Evolutionary conservation across 2,797 vertebrate species (phyloP).

Genomic region (Lagodon rhomboides): DNA sequence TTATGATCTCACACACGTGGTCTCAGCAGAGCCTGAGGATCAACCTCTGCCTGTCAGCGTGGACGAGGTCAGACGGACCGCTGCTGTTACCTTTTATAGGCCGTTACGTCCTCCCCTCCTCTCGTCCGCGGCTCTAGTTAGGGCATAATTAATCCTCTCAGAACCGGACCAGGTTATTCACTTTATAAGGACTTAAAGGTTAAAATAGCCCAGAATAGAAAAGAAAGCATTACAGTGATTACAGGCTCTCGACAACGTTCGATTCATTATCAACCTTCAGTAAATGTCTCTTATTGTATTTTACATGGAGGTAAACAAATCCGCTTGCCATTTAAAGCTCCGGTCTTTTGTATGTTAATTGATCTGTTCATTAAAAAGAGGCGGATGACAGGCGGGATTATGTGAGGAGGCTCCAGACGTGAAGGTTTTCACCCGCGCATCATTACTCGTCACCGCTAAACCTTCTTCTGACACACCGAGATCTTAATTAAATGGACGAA

Average conservation of each 20-base stretch:
- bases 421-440: constrained; percentile 7
- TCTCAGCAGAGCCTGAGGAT: constrained; percentile 47
- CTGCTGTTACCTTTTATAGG: constrained; percentile 72
- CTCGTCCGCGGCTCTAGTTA: constrained; percentile 4
- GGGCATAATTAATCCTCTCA: constrained; percentile 39
- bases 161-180: constrained; percentile 16
- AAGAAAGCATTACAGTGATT: background rate
- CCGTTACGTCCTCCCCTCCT: background rate
- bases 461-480: background rate
- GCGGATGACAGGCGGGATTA: constrained; percentile 22
- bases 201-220: constrained; percentile 8
- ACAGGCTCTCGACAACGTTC: background rate
- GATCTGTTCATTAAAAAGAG: background rate
- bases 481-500: constrained; percentile 35
- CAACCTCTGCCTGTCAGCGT: constrained; percentile 5
- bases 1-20: constrained; percentile 15
- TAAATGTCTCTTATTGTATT: background rate
- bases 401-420: constrained; percentile 7
- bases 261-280: background rate
- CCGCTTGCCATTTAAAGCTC: background rate
- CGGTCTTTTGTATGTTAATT: constrained; percentile 8
- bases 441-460: constrained; percentile 2
- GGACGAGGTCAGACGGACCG: constrained; percentile 30
- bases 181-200: constrained; percentile 48
- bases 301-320: background rate